A percentile compares a stretch with the other conserved stretches of the same genome.
Conservation (phyloP, 2,888 invertebrate species). For the Noctua janthina region DNA sequence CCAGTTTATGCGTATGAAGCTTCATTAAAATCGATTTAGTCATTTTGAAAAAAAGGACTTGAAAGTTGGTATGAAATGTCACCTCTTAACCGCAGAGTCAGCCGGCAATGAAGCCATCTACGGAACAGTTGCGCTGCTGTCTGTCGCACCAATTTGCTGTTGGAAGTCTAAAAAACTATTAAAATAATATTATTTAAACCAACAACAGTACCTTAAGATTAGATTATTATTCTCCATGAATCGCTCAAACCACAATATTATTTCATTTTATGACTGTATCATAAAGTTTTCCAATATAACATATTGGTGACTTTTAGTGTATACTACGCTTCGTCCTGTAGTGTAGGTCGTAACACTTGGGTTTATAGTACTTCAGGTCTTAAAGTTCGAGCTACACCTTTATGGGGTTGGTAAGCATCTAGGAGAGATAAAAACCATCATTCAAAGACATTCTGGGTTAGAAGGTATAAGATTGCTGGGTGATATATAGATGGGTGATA, state of each 20-base stretch:
- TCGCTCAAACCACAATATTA: slow-evolving; percentile 44
- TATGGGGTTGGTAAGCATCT: slow-evolving; percentile 8
- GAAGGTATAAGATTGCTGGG: not conserved
- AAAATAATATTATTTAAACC: slow-evolving; percentile 11
- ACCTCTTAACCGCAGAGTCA: not conserved
- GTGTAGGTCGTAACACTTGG: slow-evolving; percentile 46
- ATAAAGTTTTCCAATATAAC: slow-evolving; percentile 59
- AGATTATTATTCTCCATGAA: slow-evolving; percentile 29
- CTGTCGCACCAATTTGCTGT: not conserved
- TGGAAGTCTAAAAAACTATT: not conserved
- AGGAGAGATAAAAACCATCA: not conserved
- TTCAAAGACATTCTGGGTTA: slow-evolving; percentile 6
- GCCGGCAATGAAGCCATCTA: not conserved
- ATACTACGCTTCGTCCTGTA: slow-evolving; percentile 20
- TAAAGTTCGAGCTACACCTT: slow-evolving; percentile 24
- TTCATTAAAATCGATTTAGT: too few relatives aligned
- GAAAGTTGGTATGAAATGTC: too few relatives aligned
- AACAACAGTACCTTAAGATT: slow-evolving; percentile 17
- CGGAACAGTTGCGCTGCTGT: not conserved
- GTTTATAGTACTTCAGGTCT: slow-evolving; percentile 56
- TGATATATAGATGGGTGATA: too few relatives aligned
- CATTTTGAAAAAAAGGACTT: too few relatives aligned
- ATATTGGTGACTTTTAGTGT: slow-evolving; percentile 56
- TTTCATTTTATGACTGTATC: slow-evolving; percentile 57
- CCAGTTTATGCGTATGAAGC: too few relatives aligned